These are phyloP conservation scores for Podiceps cristatus DNA, from an alignment of 2,113 vertebrate genomes.

Conservation along the genomic window DNA sequence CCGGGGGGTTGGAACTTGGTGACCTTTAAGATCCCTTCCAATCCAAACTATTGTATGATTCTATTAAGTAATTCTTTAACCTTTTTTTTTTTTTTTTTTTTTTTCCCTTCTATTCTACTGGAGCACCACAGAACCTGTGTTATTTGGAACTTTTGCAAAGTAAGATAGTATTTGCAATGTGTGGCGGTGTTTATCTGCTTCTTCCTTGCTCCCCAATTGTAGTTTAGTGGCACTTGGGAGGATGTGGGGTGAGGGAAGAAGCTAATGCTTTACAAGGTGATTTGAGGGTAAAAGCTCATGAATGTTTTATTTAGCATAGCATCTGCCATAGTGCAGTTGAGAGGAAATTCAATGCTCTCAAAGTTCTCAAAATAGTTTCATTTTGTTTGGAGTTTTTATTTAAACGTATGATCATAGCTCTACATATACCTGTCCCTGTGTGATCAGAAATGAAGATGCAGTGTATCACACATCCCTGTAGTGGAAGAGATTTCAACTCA, in stretches of 20 bases:
- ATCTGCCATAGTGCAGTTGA: not conserved
- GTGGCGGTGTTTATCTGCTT: not conserved
- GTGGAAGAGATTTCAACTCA: not conserved
- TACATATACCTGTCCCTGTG: not conserved
- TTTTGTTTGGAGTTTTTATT: not conserved
- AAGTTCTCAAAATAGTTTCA: not conserved
- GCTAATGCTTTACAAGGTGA: not conserved
- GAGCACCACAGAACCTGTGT: fast-evolving
- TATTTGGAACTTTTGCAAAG: not conserved
- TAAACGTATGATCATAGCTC: not conserved
- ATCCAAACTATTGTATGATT: too few species aligned
- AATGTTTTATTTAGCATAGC: not conserved
- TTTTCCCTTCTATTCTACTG: not conserved
- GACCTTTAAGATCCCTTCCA: too few species aligned
- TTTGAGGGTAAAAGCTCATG: not conserved
- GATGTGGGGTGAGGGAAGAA: not conserved
- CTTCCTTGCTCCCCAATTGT: not conserved
- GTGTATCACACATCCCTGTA: not conserved
- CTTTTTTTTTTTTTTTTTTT: not conserved
- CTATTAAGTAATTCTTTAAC: not conserved
- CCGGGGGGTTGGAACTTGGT: too few species aligned
- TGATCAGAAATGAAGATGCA: not conserved
- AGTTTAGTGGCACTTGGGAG: not conserved
- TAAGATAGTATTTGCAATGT: not conserved
- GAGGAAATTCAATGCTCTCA: not conserved